A percentile compares a stretch with the other conserved stretches of the same genome.
Evolutionary conservation across 1,140 invertebrate species (phyloP).

Genomic region (Drosophila navojoa): DNA sequence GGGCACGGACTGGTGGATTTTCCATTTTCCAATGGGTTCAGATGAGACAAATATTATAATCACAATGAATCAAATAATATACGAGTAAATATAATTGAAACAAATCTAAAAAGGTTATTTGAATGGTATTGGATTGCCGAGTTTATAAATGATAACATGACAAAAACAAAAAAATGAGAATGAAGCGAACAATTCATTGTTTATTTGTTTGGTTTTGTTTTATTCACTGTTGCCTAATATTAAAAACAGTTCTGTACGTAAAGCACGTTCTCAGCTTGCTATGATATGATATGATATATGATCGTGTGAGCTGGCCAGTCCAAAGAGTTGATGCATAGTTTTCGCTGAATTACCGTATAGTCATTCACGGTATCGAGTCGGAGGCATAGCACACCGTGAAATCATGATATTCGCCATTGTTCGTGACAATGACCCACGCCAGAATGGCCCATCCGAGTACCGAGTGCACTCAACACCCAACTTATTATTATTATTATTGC

Average conservation of each 20-base stretch:
- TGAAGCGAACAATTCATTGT: too few species aligned
- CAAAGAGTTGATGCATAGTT: slow-evolving; percentile 7
- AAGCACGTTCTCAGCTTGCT: not conserved
- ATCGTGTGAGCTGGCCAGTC: not conserved
- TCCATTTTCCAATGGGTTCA: too few species aligned
- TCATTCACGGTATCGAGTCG: not conserved
- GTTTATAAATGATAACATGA: too few species aligned
- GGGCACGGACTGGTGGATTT: too few species aligned
- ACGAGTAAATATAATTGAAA: too few species aligned
- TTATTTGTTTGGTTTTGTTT: too few species aligned
- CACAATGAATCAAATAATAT: not conserved
- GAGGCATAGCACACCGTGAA: slow-evolving; percentile 6
- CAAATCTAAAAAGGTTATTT: too few species aligned
- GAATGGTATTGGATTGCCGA: too few species aligned
- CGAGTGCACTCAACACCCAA: not conserved
- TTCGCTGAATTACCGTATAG: slow-evolving; percentile 17
- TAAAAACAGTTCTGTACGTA: too few species aligned
- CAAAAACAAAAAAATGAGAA: too few species aligned
- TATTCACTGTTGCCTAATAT: too few species aligned
- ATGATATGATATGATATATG: not conserved
- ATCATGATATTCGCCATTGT: slow-evolving; percentile 14
- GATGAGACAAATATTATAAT: too few species aligned
- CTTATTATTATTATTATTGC: not conserved
- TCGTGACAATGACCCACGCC: slow-evolving; percentile 17
- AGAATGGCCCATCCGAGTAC: slow-evolving; percentile 4